Conservation (phyloP, 2,797 vertebrate species). For the Sebastes minor region DNA sequence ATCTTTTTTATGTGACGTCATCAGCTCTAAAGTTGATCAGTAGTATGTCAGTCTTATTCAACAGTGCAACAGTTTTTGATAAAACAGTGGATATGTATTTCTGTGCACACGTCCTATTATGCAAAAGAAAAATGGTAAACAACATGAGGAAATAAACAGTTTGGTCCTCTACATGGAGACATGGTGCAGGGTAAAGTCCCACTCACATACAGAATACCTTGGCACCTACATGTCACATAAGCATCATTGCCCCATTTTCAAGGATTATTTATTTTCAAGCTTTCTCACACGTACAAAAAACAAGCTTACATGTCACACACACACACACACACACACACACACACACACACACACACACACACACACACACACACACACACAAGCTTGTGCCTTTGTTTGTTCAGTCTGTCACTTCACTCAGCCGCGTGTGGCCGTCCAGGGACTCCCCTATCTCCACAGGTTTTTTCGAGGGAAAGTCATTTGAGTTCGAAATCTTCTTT, state of each 20-base stretch:
- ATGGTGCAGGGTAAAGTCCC: not conserved
- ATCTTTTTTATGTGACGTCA: not conserved
- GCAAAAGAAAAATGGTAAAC: not conserved
- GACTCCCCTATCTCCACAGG: slow-evolving; percentile 88
- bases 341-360: slow-evolving; percentile 48
- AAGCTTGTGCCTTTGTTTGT: slow-evolving; percentile 86
- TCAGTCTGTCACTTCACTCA: slow-evolving; percentile 87
- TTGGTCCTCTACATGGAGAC: not conserved
- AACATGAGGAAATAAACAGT: not conserved
- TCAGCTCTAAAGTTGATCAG: not conserved
- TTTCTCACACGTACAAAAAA: not conserved
- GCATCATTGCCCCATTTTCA: slow-evolving; percentile 59
- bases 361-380: slow-evolving; percentile 27
- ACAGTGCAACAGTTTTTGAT: not conserved
- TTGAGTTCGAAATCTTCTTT: slow-evolving; percentile 94
- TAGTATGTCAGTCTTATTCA: not conserved
- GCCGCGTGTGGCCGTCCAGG: slow-evolving; percentile 82
- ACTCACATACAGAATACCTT: not conserved
- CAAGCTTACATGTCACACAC: slow-evolving; percentile 21
- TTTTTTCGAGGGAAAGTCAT: slow-evolving; percentile 92
- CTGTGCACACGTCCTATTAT: not conserved
- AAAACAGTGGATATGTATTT: not conserved
- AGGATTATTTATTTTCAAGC: slow-evolving; percentile 67
- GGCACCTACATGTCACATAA: slow-evolving; percentile 63
- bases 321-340: slow-evolving; percentile 32